phyloP scores from a whole-genome alignment of 2,888 invertebrate species.

The Julus scanicus region DNA sequence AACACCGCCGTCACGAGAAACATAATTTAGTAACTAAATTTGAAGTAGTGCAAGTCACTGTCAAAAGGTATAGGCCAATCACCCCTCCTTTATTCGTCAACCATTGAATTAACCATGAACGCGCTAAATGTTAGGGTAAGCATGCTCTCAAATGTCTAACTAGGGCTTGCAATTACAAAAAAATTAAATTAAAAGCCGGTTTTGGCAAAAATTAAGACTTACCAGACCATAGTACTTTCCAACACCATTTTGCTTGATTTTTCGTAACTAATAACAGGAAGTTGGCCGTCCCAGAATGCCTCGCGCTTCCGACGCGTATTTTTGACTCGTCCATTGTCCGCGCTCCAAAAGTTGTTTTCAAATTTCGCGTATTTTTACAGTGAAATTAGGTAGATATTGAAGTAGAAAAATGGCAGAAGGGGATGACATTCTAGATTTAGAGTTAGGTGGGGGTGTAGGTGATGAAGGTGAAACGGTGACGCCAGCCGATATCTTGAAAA shows the following conservation, averaged over 20 bases:
- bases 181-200: neutral
- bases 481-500: constrained; percentile 50
- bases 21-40: neutral
- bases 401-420: constrained; percentile 6
- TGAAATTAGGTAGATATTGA: constrained; percentile 5
- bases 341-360: neutral
- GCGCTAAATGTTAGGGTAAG: neutral
- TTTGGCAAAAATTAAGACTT: constrained; percentile 66
- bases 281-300: neutral
- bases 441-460: neutral
- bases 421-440: constrained; percentile 7
- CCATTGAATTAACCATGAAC: neutral
- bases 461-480: constrained; percentile 48
- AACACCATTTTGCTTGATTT: constrained; percentile 83
- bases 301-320: neutral
- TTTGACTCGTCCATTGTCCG: neutral
- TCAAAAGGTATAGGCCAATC: constrained; percentile 41
- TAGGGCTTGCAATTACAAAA: neutral
- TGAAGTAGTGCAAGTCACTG: constrained; percentile 46
- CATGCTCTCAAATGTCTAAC: neutral
- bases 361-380: neutral
- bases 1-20: neutral
- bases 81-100: neutral
- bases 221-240: constrained; percentile 99
- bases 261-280: constrained; percentile 36